Evolutionary conservation across 1,140 invertebrate genomes (phyloP), one percentile per base, ranked within the genome.

Genomic region (Ericerus pela): DNA sequence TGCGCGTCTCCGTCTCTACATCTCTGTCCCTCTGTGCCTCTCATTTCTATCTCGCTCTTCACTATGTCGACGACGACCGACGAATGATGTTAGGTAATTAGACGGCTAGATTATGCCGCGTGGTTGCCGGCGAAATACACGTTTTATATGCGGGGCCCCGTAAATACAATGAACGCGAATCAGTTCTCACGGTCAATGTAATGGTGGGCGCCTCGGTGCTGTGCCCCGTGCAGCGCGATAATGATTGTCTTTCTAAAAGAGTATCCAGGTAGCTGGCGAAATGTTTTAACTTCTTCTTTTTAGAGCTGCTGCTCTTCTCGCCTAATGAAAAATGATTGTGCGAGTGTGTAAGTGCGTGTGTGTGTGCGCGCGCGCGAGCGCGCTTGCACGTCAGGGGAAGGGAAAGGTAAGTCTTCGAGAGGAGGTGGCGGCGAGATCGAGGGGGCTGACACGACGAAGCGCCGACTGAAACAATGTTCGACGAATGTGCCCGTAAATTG

Each of bases 181-280:
- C 41, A 47, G 41, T 47, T 47, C 41, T 47, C 41, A 47, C 41
- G 41, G 41, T 47, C 41, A 47, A 47, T 47, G 41, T 47, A 47
- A 47, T 47, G 41, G 41, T 47, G 41, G 41, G 41, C 41, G 41
- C 41, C 41, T 47, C 41, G 41, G 41, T 47, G 41, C 41, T 47
- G 41, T 47, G 41, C 41, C 41, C 41, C 41, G 41, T 47, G 41
- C 41, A 47, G 41, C 10, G 41, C 41, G 41, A 47, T 47, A 47
- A 47, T 47, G 41, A 47, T 47, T 47, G 41, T 47, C 41, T 47
- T 47, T 24, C 41, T 47, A 47, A 47, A 47, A 47, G 41, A 47
- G 41, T 47, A 47, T 47, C 41, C 41, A 47, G 41, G 41, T 47
- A 47, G 41, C 41, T 47, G 41, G 41, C 41, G 41, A 47, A 47